Base-by-base conservation (phyloP, 1,140 invertebrate species). In the Drosophila ogumai region DNA sequence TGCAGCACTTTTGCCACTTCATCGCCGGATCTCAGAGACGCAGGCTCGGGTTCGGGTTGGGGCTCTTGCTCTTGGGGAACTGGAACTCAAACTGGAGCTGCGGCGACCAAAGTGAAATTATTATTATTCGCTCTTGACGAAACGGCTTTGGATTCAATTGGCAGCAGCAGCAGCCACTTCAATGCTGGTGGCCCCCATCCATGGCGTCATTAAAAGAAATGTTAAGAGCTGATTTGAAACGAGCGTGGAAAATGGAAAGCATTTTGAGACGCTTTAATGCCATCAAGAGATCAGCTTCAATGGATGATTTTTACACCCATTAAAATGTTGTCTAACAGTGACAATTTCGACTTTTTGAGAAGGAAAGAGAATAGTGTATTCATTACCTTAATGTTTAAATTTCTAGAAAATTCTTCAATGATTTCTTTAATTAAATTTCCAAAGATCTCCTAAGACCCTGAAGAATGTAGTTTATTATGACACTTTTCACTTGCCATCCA, bases 1-100 rank as follows among this genome's bases (percentile, higher is more conserved):
- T 58, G 61, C 49, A 58, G 79, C 82, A 87, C 84, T 87, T 88
- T 88, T 87, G 84, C 84, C 82, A 88, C 82, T 87, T 87, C 82
- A 61, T 46, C 50, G 74, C 57, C 58, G 69, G 58, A 74, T 73
- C 68, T 40, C 46, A 17, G 69, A 17, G 69, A 41, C 60, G 47
- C 19, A 46, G 38, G 8, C 44, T 19, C 9, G 41, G 9, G 17
- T 17, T 19, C 13, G 32, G 44, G 12, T 19, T 36, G 17, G 32
- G 44, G 44, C 44, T 36, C 10, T 15, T 47, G 43, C 63, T 67
- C 31, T 52, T 34, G 25, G 49, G 40, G 36, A 50, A 49, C 43
- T 47, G 50, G 44, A 61, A 49, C 43, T 47, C 25, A 49, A 60
- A 63, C 63, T 74, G 54, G 72, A 65, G 47, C 68, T 36, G 73